Evolutionary conservation across 2,113 vertebrate species (phyloP), one percentile per base, ranked within the genome.

Genomic region (Romanogobio albipinnatus): DNA sequence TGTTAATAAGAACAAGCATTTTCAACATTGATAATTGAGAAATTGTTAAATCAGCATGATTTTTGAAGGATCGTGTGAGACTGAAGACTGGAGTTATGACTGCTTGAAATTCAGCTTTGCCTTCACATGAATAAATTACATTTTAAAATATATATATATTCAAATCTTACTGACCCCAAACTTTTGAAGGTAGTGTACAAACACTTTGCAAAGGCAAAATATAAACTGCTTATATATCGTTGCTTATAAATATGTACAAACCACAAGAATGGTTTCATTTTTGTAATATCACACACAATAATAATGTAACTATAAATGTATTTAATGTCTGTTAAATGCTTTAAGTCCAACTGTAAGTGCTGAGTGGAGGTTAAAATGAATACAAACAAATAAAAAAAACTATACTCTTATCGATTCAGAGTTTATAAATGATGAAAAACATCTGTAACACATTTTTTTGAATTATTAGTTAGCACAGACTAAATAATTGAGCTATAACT

Each of bases 211-310:
- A 77, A 61, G 1, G 11, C 51, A 36, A 78, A 24, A 78, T 8
- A 78, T 15, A 24, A 43, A 6, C 75, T 77, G 29, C 51, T 39
- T 77, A 3, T 24, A 73, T 24, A 73, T 24, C 39, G 2, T 15
- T 59, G 76, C 22, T 78, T 62, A 64, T 47, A 29, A 64, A 79
- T 62, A 47, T 79, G 39, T 47, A 79, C n/a, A 47, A 79, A 79
- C 7, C 59, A 62, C 58, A 61, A 10, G 62, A 79, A 59, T 24
- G 53, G 13, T 15, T 77, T 59, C 1, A 75, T 49, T 14, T 15
- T 26, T 49, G 14, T 45, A n/a, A 75, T 51, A 17, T 51, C 14
- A 61, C 33, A 61, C 3, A 29, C n/a, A n/a, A n/a, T 78, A n/a
- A 45, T 61, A 59, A 59, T 47, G 9, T 62, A 62, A 64, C 59